Evolutionary conservation across 2,113 vertebrate species (phyloP).

Genomic region (Salvelinus namaycush): DNA sequence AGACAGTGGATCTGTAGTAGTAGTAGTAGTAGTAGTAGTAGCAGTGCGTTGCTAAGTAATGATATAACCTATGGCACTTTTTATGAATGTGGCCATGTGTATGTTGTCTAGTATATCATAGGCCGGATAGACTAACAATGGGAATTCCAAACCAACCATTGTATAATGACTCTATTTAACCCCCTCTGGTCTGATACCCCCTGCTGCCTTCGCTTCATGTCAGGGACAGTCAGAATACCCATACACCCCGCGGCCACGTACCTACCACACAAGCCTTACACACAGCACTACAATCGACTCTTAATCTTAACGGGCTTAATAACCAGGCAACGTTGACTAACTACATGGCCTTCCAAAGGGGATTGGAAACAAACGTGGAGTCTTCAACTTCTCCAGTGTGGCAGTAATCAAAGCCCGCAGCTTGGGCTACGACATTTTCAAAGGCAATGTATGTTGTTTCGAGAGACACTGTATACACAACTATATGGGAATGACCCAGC

Average conservation of each 20-base stretch:
- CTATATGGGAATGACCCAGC: slow-evolving; percentile 59
- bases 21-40: too few relatives aligned
- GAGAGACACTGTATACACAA: slow-evolving; percentile 48
- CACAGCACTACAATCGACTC: neutral
- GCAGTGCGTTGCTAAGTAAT: too few relatives aligned
- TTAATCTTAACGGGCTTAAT: too few relatives aligned
- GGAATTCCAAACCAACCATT: too few relatives aligned
- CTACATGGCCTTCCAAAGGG: neutral
- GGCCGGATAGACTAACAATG: too few relatives aligned
- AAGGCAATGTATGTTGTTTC: slow-evolving; percentile 54
- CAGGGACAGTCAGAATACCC: neutral
- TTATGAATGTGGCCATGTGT: too few relatives aligned
- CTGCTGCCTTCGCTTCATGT: neutral
- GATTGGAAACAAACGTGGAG: neutral
- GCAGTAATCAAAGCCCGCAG: slow-evolving; percentile 55
- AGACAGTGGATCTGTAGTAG: too few relatives aligned
- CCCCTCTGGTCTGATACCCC: neutral
- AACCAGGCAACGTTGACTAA: neutral
- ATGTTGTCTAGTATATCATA: too few relatives aligned
- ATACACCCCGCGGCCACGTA: neutral
- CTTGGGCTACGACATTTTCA: slow-evolving; percentile 49
- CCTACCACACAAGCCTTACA: neutral
- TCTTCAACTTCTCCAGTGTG: neutral
- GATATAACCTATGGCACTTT: too few relatives aligned
- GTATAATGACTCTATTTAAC: neutral